These are phyloP conservation scores for Manis crassicaudata DNA, from an alignment of 2,797 vertebrate species.

Conservation along the genomic window DNA sequence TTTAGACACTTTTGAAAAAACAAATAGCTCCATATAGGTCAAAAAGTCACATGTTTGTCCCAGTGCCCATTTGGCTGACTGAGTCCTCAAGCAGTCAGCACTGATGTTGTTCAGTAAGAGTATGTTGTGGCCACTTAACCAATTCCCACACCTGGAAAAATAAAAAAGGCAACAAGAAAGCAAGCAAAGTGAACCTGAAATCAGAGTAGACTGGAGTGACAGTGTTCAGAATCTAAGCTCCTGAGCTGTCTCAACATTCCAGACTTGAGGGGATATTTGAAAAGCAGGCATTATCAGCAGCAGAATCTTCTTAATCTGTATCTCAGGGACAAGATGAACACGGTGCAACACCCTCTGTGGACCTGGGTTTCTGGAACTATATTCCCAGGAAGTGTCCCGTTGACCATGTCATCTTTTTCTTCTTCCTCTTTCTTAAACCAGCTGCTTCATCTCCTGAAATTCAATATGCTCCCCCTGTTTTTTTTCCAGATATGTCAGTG, in stretches of 20 bases:
- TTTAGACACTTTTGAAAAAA: slow-evolving; percentile 73
- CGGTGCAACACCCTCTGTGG: slow-evolving; percentile 20
- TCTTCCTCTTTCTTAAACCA: slow-evolving; percentile 66
- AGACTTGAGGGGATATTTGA: slow-evolving; percentile 47
- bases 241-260: slow-evolving; percentile 43
- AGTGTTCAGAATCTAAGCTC: slow-evolving; percentile 56
- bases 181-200: slow-evolving; percentile 72
- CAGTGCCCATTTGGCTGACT: slow-evolving; percentile 67
- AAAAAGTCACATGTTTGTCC: slow-evolving; percentile 59
- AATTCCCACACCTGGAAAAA: slow-evolving; percentile 76
- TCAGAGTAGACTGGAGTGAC: slow-evolving; percentile 27
- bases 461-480: slow-evolving; percentile 45
- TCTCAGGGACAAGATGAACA: slow-evolving; percentile 75
- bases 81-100: slow-evolving; percentile 56
- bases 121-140: slow-evolving; percentile 35
- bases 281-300: slow-evolving; percentile 52
- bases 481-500: slow-evolving; percentile 63
- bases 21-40: slow-evolving; percentile 73
- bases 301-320: slow-evolving; percentile 62
- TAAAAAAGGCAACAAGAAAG: slow-evolving; percentile 69
- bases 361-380: slow-evolving; percentile 68
- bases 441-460: slow-evolving; percentile 81
- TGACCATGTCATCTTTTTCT: slow-evolving; percentile 59
- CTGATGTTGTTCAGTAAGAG: slow-evolving; percentile 53
- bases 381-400: slow-evolving; percentile 72